Conservation (phyloP, 2,113 vertebrate genomes). For the Acrocephalus arundinaceus region DNA sequence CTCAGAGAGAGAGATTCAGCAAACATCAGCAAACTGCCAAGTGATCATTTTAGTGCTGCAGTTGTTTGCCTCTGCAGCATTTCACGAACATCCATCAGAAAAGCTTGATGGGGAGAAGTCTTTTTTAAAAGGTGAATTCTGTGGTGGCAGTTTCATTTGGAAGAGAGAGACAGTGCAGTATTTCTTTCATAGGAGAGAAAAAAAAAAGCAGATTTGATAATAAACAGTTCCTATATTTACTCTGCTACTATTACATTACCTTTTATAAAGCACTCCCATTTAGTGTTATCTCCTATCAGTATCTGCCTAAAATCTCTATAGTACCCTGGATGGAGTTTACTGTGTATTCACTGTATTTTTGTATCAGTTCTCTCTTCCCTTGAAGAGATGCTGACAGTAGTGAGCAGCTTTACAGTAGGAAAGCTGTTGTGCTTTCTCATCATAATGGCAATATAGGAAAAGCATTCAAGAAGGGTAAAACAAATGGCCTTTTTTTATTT, state of each 20-base stretch:
- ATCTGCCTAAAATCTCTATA: neutral
- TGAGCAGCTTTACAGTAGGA: neutral
- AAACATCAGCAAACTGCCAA: slow-evolving; percentile 1
- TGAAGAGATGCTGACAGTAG: neutral
- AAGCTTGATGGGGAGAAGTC: neutral
- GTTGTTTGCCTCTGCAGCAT: slow-evolving; percentile 14
- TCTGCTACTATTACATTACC: neutral
- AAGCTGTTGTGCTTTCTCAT: neutral
- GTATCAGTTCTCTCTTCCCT: neutral
- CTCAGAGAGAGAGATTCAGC: neutral
- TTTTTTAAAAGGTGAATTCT: neutral
- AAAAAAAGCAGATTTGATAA: neutral
- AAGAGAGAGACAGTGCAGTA: neutral
- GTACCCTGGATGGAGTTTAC: neutral
- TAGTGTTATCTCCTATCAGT: neutral
- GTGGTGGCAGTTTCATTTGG: neutral
- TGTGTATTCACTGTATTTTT: neutral
- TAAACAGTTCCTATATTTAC: neutral
- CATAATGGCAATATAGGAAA: neutral
- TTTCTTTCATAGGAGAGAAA: neutral
- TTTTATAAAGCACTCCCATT: neutral
- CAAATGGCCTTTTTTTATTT: neutral
- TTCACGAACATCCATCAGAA: slow-evolving; percentile 6
- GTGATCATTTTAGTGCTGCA: neutral
- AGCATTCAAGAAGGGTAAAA: neutral